Conservation (phyloP, 1,140 invertebrate species). For the Potamilus streckersoni region DNA sequence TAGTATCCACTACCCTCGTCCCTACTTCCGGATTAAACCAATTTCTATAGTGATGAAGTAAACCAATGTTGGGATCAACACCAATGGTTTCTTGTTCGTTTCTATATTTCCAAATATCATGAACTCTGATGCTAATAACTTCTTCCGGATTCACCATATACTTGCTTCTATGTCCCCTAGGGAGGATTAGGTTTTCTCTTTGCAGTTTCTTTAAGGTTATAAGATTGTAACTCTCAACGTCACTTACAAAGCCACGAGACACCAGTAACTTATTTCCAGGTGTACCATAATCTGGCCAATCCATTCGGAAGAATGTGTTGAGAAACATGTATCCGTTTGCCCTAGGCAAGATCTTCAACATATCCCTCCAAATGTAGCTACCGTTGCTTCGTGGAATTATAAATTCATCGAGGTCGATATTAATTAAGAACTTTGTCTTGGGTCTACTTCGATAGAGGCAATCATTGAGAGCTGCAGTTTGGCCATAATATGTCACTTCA, state of each 20-base stretch:
- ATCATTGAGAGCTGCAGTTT: constrained; percentile 16
- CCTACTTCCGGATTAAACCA: background rate
- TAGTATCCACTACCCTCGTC: background rate
- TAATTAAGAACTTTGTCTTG: constrained; percentile 8
- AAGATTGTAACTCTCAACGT: constrained; percentile 8
- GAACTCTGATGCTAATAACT: constrained; percentile 6
- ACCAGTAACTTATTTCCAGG: background rate
- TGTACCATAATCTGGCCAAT: constrained; percentile 4
- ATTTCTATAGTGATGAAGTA: constrained; percentile 30
- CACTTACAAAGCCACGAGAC: background rate
- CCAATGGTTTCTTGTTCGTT: background rate
- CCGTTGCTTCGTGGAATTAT: constrained; percentile 10
- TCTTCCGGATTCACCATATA: constrained; percentile 9
- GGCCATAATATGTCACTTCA: constrained; percentile 7
- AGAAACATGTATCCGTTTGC: constrained; percentile 4
- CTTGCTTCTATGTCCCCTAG: constrained; percentile 1
- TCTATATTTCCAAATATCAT: background rate
- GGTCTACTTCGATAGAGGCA: constrained; percentile 18
- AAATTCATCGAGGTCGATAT: constrained; percentile 21
- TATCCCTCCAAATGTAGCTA: too few relatives aligned
- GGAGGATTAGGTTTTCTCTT: constrained; percentile 9
- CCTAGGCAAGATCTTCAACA: too few relatives aligned
- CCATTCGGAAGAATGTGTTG: constrained; percentile 17
- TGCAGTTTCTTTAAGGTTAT: constrained; percentile 12
- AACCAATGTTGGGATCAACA: background rate